Evolutionary conservation across 2,888 invertebrate genomes (phyloP), one percentile per base, ranked within the genome.

Genomic region (Drosophila stalkeri): DNA sequence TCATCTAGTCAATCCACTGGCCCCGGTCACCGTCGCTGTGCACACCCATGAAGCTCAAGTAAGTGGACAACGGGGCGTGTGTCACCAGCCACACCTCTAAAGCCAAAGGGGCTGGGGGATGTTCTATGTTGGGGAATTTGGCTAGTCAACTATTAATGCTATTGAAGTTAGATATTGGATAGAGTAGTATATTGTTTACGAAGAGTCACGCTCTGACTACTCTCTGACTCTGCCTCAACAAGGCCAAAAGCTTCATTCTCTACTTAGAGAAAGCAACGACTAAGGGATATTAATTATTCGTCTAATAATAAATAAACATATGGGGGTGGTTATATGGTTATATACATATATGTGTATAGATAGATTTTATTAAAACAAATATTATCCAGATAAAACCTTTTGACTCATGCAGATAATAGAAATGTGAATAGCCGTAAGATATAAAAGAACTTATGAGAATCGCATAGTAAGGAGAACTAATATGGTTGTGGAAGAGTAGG

Each of bases 21-120:
- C 93, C 72, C 93, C 93, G 59, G 93, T 93, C 64, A 93, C 92
- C 69, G 93, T 93, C 64, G 92, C 93, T 51, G 92, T 93, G 56
- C 93, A 93, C 85, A 92, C 93, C 72, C 93, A 92, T 86, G 93
- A 93, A 78, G 92, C 92, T 63, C 93, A 93, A 91, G 93, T 93
- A 89, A 93, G 93, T 91, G 81, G 49, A 51, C 37, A 55, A n/a
- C 14, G 31, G 23, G 47, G 23, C 39, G 7, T 18, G 33, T 12
- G 12, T 1, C 23, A 14, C 37, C 2, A 23, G 16, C 5, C 37
- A 23, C 37, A 3, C 37, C 23, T n/a, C 39, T 43, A 67, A 55
- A 8, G n/a, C 31, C 35, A 9, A 1, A 16, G 3, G 12, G 8
- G 8, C n/a, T 18, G 47, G 27, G 5, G 35, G 5, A 5, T 39